A percentile compares a stretch with the other conserved stretches of the same genome.
Conservation (phyloP, 2,797 vertebrate genomes). For the Setipinna tenuifilis region DNA sequence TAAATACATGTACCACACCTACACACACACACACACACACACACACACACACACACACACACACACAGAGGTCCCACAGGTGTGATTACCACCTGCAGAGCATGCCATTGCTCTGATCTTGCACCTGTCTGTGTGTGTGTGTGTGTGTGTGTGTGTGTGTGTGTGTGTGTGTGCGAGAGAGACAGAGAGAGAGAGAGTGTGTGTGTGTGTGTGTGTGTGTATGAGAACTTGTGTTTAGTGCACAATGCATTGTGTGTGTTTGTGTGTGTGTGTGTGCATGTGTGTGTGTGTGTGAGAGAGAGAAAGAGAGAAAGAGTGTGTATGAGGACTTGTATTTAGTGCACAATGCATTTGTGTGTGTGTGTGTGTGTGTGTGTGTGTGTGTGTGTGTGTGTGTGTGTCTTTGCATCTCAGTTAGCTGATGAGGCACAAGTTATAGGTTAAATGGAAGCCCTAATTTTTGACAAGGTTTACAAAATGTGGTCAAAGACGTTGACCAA, state of each 20-base stretch:
- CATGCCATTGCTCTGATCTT: background rate
- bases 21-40: background rate
- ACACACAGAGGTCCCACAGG: background rate
- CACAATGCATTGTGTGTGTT: background rate
- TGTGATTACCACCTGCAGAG: constrained; percentile 12
- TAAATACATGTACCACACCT: constrained; percentile 13
- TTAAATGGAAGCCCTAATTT: too few species aligned
- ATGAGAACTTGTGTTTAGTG: background rate
- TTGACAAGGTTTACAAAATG: too few species aligned
- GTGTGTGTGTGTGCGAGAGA: background rate
- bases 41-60: background rate
- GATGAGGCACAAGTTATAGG: too few species aligned
- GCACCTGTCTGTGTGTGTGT: too few species aligned
- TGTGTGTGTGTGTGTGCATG: background rate
- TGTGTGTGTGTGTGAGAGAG: background rate
- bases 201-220: background rate
- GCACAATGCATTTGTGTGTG: background rate
- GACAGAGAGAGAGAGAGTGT: too few species aligned
- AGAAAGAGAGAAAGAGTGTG: background rate
- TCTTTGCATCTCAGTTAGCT: too few species aligned
- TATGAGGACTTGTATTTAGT: background rate
- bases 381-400: background rate
- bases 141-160: background rate
- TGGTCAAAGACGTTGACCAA: too few species aligned
- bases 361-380: background rate